These are phyloP conservation scores for Syngnathus typhle DNA, from an alignment of 2,113 vertebrate species.

Conservation along the genomic window DNA sequence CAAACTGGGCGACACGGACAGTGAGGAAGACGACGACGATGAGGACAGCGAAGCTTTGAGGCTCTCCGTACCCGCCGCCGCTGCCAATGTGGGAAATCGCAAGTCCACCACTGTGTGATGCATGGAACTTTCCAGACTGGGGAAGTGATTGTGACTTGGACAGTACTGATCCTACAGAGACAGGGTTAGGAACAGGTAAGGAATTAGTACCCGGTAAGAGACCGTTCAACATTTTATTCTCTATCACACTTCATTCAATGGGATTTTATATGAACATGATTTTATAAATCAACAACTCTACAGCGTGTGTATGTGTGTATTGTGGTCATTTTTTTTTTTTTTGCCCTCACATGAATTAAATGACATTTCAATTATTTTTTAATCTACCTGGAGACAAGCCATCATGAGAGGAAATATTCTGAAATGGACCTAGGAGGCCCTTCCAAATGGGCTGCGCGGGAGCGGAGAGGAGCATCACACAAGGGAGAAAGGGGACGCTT, in stretches of 20 bases:
- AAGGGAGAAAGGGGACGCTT: not conserved
- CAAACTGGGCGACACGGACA: conserved; percentile 73
- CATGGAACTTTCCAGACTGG: not conserved
- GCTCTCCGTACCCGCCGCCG: conserved; percentile 49
- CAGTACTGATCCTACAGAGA: not conserved
- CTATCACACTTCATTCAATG: conserved; percentile 48
- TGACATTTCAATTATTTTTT: not conserved
- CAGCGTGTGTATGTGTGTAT: not conserved
- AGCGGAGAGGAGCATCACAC: not conserved
- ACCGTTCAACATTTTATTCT: conserved; percentile 78
- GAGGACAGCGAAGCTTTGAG: conserved; percentile 65
- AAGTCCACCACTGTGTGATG: conserved; percentile 87
- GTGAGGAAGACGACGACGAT: conserved; percentile 83
- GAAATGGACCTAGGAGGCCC: not conserved
- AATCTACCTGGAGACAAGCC: not conserved
- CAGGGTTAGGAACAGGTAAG: not conserved
- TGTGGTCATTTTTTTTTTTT: not conserved
- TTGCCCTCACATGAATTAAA: not conserved
- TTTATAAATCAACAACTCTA: conserved; percentile 48
- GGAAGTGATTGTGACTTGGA: not conserved
- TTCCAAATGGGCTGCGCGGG: not conserved
- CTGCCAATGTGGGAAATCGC: conserved; percentile 45
- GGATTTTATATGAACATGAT: conserved; percentile 54
- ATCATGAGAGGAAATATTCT: not conserved
- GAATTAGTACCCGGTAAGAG: conserved; percentile 38